Conservation (phyloP, 2,888 invertebrate species). For the Ectropis crepuscularia region DNA sequence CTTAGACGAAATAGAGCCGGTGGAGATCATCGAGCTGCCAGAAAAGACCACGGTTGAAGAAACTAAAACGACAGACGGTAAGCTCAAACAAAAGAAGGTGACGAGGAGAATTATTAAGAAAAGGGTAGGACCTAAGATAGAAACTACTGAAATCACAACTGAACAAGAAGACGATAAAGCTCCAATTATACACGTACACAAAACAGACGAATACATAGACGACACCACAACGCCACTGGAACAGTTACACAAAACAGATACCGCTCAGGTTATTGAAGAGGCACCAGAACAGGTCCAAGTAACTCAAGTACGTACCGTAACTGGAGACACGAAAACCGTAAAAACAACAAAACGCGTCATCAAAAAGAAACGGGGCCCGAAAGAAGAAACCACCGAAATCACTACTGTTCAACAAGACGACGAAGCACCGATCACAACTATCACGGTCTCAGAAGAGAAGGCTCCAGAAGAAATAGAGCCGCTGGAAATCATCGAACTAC, state of each 20-base stretch:
- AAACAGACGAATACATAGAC: slow-evolving; percentile 50
- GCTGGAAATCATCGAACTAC: slow-evolving; percentile 44
- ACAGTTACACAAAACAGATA: slow-evolving; percentile 46
- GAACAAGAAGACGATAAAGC: slow-evolving; percentile 56
- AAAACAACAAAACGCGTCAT: slow-evolving; percentile 46
- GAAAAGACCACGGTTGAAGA: slow-evolving; percentile 54
- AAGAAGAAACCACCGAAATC: slow-evolving; percentile 65
- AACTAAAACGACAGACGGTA: slow-evolving; percentile 52
- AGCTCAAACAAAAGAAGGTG: slow-evolving; percentile 44
- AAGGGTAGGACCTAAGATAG: slow-evolving; percentile 67
- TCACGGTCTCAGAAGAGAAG: slow-evolving; percentile 33
- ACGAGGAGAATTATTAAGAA: slow-evolving; percentile 68
- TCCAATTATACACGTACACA: slow-evolving; percentile 30
- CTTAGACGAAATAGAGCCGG: slow-evolving; percentile 57
- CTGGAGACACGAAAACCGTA: slow-evolving; percentile 56
- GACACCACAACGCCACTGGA: slow-evolving; percentile 43
- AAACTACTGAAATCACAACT: slow-evolving; percentile 48
- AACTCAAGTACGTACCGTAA: slow-evolving; percentile 48
- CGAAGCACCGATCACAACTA: slow-evolving; percentile 56
- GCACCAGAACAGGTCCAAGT: slow-evolving; percentile 32
- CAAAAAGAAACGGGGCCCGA: slow-evolving; percentile 60
- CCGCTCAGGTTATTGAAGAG: slow-evolving; percentile 57
- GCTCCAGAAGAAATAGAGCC: background rate
- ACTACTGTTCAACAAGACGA: slow-evolving; percentile 70
- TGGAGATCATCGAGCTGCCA: slow-evolving; percentile 58